Percentiles rank a stretch among this genome's conserved stretches.
These are phyloP conservation scores for Oppia nitens DNA, from an alignment of 1,140 invertebrate species.

Conservation along the genomic window DNA sequence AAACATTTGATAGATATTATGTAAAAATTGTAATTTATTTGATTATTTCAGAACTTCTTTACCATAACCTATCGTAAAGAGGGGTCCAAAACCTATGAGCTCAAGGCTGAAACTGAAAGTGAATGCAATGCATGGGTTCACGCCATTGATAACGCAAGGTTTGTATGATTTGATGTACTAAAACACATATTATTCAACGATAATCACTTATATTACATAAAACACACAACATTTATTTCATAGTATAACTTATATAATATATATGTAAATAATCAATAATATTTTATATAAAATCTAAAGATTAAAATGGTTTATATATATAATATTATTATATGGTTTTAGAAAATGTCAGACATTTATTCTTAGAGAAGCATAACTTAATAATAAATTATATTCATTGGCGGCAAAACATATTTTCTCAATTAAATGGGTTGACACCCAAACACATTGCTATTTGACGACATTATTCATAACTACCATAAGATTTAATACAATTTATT, in stretches of 20 bases:
- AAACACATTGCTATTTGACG: neutral
- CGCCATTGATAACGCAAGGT: constrained; percentile 70
- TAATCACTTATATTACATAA: too few species aligned
- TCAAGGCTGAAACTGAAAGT: constrained; percentile 59
- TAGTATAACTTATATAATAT: too few species aligned
- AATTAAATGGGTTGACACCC: neutral
- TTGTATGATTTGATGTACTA: constrained; percentile 17
- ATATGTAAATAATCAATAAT: too few species aligned
- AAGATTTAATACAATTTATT: too few species aligned
- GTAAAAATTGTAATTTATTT: constrained; percentile 6
- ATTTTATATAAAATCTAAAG: too few species aligned
- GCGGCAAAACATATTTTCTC: neutral
- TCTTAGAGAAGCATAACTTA: too few species aligned
- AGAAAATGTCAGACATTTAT: too few species aligned
- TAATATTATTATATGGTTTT: too few species aligned
- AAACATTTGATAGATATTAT: neutral
- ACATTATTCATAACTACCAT: too few species aligned
- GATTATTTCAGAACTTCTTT: constrained; percentile 54
- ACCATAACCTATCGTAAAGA: constrained; percentile 70
- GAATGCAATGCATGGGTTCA: constrained; percentile 81
- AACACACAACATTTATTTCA: too few species aligned
- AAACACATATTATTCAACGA: neutral
- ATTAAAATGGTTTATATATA: too few species aligned
- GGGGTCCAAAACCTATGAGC: constrained; percentile 68
- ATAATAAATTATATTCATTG: too few species aligned